Base-by-base conservation (phyloP, 1,140 invertebrate genomes). In the Brachionus paranguensis region DNA sequence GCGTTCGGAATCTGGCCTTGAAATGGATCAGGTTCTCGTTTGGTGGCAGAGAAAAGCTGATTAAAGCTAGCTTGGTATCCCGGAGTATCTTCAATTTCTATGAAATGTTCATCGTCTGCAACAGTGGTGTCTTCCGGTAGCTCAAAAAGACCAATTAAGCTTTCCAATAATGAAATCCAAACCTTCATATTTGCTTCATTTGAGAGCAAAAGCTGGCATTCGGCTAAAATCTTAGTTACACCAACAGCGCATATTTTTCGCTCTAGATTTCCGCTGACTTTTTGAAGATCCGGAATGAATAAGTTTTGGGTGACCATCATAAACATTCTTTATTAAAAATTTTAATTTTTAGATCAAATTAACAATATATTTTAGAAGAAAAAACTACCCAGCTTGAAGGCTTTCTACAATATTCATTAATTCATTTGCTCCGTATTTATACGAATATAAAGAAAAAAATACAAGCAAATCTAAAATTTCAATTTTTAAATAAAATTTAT, bases 271-370 rank as follows among this genome's bases (percentile, higher is more conserved):
- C 94, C 95, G 8, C 92, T 92, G 8, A 98, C 92, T 88, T 95
- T 96, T 88, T 95, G 93, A 84, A 95, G 89, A 88, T 98, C 95
- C 6, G 93, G 88, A 20, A 98, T 91, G 43, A 96, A 92, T 0
- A 98, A 91, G 74, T 95, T 93, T 87, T 98, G 95, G 45, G 96
- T 86, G 14, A 98, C 94, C 95, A 97, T 97, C 33, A 92, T 93
- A 91, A 98, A 98, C 93, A 99, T 95, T 86, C 94, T 94, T 45
- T 70, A 83, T 20, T 43, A 47, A 37, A 78, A 78, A 60, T 47
- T 20, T 70, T 3, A 0, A 27, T n/a, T 14, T 68, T 83, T 37
- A 37, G 6, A 37, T 37, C 6, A 37, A 37, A 37, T 37, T 37
- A 37, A 7, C 33, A 37, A 37, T 6, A 37, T 6, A 0, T 37